Base-by-base conservation (phyloP, 2,888 invertebrate genomes). In the Liopterus haemorrhoidalis region DNA sequence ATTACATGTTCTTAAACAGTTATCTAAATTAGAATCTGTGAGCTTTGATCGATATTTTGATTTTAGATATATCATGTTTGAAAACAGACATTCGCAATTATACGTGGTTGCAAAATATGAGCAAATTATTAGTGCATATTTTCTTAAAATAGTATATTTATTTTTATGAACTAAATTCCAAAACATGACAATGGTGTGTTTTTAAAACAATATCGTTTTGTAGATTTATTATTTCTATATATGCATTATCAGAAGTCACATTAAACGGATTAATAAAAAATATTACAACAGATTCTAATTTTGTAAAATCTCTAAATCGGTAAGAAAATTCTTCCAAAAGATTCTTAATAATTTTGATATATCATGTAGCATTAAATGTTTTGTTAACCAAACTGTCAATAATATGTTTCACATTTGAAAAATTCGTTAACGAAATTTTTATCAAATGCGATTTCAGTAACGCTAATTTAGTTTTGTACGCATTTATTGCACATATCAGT, bases 211-310 rank as follows among this genome's bases (percentile, higher is more conserved):
- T 38, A 38, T 38, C 28, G 30, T 12, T 38, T 38, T 38, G 25
- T 12, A 33, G 30, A 28, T 38, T 38, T 38, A 38, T 38, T 38
- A 38, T 38, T 38, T 38, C 38, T 38, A 38, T 32, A 32, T 38
- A 28, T 38, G 30, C 31, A 12, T 38, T 28, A 32, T 38, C 38
- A 28, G 30, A 28, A 37, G 20, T 44, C 35, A 28, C 36, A 35
- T 54, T 65, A 65, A 49, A 51, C 33, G 41, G 46, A 51, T 49
- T 46, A 14, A 46, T 39, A 28, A 49, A 49, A 36, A 51, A 49
- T 24, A 36, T 36, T 30, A 48, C 21, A 30, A 46, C 38, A 28
- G 33, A 39, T 36, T 50, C 48, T 22, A 50, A 22, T 35, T 30
- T 32, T 36, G 33, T 36, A 38, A 50, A 50, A 21, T 50, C 31